Evolutionary conservation across 1,140 invertebrate species (phyloP).

Genomic region (Theocolax elegans): DNA sequence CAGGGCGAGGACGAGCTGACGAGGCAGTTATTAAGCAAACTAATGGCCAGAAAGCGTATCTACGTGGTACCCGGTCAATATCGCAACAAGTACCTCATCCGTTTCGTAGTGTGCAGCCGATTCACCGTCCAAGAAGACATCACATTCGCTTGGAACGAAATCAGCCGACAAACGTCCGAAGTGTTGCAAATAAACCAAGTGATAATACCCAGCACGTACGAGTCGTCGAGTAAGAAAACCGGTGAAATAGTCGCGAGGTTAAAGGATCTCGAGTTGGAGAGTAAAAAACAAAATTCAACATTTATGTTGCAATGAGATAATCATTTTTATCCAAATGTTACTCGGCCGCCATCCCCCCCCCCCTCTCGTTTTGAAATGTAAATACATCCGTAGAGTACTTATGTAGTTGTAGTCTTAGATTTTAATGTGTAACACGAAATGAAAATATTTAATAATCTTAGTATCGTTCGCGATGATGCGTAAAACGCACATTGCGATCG

Average conservation of each 20-base stretch:
- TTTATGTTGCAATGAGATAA: too few relatives aligned
- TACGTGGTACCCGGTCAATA: constrained; percentile 85
- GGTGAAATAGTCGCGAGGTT: constrained; percentile 40
- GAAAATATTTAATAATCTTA: too few relatives aligned
- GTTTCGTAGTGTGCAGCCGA: constrained; percentile 86
- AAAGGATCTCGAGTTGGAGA: constrained; percentile 42
- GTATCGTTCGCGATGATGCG: too few relatives aligned
- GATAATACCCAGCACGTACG: neutral
- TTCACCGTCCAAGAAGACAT: constrained; percentile 79
- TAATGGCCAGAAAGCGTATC: constrained; percentile 83
- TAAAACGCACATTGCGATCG: too few relatives aligned
- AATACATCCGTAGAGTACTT: too few relatives aligned
- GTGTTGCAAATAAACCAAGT: constrained; percentile 47
- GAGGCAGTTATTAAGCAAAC: constrained; percentile 77
- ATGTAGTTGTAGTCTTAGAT: too few relatives aligned
- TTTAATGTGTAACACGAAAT: too few relatives aligned
- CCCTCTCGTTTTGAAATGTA: too few relatives aligned
- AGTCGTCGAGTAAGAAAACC: constrained; percentile 28
- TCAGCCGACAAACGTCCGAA: constrained; percentile 70
- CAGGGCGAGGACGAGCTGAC: constrained; percentile 80
- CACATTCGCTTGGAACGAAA: constrained; percentile 85
- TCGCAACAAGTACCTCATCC: constrained; percentile 76
- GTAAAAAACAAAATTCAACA: constrained; percentile 2
- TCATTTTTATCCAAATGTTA: too few relatives aligned
- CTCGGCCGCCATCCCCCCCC: too few relatives aligned